These are phyloP conservation scores for Botrylloides violaceus DNA, from an alignment of 23 tunicate species.

Conservation along the genomic window DNA sequence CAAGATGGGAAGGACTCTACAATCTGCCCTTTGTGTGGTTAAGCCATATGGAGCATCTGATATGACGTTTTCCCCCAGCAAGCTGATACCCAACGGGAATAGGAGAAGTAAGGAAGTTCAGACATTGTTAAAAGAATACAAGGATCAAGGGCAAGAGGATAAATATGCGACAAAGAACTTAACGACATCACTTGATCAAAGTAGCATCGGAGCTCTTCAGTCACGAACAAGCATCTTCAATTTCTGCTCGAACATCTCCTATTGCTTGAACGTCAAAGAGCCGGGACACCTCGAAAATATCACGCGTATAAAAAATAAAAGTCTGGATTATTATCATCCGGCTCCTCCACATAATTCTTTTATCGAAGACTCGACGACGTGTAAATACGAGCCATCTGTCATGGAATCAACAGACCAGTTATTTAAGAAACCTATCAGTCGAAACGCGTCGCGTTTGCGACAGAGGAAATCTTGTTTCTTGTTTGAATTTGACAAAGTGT, in stretches of 20 bases:
- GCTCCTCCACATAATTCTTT: conserved; percentile 21
- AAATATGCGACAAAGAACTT: neutral
- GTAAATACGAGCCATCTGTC: conserved; percentile 1
- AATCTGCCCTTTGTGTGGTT: conserved; percentile 1
- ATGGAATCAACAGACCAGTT: neutral
- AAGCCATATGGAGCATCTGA: neutral
- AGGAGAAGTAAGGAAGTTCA: neutral
- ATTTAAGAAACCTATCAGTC: neutral
- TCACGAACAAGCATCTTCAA: conserved; percentile 11
- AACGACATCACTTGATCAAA: neutral
- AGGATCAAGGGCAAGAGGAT: neutral
- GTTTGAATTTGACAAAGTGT: conserved; percentile 40
- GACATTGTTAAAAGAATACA: neutral
- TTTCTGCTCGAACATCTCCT: neutral
- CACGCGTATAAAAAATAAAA: neutral
- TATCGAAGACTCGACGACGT: conserved; percentile 5
- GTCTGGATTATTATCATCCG: too few species aligned
- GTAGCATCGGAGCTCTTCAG: neutral
- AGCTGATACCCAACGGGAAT: neutral
- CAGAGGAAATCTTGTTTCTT: conserved; percentile 15
- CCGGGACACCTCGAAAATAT: neutral
- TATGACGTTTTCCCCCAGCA: neutral
- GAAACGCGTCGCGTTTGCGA: neutral
- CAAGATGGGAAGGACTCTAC: neutral
- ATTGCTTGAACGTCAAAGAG: neutral